Percentiles rank a stretch among this genome's conserved stretches.
Conservation (phyloP, 2,113 vertebrate species). For the Equus przewalskii region DNA sequence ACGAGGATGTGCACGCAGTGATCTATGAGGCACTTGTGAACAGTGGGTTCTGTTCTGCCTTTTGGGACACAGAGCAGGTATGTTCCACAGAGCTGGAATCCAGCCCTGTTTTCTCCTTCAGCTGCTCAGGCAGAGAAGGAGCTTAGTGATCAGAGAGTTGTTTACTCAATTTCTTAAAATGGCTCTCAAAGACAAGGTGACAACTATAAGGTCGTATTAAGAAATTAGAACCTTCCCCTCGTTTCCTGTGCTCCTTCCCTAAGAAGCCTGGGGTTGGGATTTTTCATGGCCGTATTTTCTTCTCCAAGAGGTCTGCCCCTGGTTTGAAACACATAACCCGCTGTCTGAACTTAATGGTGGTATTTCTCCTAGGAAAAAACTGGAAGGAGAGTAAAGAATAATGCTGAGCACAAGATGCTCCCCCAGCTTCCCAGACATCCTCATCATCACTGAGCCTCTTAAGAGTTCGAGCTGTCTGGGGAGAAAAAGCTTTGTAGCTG, state of each 20-base stretch:
- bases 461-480: background rate
- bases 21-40: background rate
- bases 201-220: background rate
- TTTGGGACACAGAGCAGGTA: background rate
- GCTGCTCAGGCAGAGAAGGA: background rate
- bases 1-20: fast-evolving
- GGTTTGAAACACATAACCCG: background rate
- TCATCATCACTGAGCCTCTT: background rate
- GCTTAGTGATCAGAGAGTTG: background rate
- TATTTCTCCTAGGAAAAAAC: background rate
- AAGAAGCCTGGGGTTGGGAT: background rate
- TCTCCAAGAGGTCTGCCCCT: background rate
- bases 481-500: background rate
- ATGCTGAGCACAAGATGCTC: background rate
- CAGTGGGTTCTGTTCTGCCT: background rate
- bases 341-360: background rate
- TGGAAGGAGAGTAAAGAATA: background rate
- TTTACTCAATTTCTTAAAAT: background rate
- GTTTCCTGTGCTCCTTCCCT: background rate
- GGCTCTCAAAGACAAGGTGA: background rate
- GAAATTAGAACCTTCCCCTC: background rate
- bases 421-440: background rate
- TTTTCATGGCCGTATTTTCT: background rate
- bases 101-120: background rate
- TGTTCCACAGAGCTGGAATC: background rate